Base-by-base conservation (phyloP, 2,888 invertebrate genomes). In the Pantelozetes paolii region DNA sequence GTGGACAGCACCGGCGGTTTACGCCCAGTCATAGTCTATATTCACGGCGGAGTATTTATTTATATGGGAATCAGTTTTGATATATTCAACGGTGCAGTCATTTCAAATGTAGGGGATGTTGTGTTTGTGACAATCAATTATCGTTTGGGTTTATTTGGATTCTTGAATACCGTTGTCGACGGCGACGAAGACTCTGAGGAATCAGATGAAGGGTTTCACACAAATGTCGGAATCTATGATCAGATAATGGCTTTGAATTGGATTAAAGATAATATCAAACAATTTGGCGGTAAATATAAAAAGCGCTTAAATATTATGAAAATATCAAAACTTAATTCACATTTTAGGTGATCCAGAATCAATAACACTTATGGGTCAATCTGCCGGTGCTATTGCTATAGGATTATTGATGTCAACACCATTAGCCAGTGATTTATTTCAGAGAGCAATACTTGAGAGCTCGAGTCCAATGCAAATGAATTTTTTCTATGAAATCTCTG, bases 331-430 rank as follows among this genome's bases (percentile, higher is more conserved):
- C n/a, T n/a, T n/a, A n/a, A n/a, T n/a, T n/a, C n/a, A n/a, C n/a
- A n/a, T n/a, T n/a, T n/a, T n/a, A n/a, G 75, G 75, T 50, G 71
- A 74, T 69, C 45, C 74, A 2, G 62, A 73, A 28, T 26, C 26
- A 8, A 54, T 75, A 18, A 75, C 75, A 8, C 45, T 75, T n/a
- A 26, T 74, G 45, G 75, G 75, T 2, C 54, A 75, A 36, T 71
- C 71, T 20, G 75, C 75, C 32, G 75, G 75, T n/a, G 74, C 74
- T 18, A 73, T 73, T 20, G 71, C 70, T 23, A 71, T 73, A 45
- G 74, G 74, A 15, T 18, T 73, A n/a, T 42, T 73, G 18, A 73
- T 73, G 74, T 18, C 59, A 9, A 28, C 69, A 28, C 70, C 70
- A 6, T 3, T 15, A 6, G 71, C 45, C 70, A 72, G 54, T 50